These are phyloP conservation scores for Hippolais icterina DNA, from an alignment of 2,113 vertebrate genomes.

Conservation along the genomic window DNA sequence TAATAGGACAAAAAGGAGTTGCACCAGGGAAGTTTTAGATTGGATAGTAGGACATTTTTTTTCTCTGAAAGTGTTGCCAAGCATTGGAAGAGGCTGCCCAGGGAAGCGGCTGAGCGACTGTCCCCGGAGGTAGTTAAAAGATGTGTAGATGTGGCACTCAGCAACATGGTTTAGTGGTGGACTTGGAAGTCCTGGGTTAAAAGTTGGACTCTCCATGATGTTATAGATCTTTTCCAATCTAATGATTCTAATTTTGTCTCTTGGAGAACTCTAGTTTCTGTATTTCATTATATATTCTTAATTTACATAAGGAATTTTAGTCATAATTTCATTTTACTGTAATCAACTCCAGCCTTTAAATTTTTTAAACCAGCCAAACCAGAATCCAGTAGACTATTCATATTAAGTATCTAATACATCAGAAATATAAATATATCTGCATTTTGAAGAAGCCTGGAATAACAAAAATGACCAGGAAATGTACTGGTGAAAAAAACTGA, in stretches of 20 bases:
- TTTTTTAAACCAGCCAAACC: background rate
- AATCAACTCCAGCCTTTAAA: background rate
- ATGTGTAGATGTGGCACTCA: background rate
- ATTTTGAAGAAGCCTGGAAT: background rate
- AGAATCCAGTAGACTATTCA: background rate
- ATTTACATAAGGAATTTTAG: background rate
- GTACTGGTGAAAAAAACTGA: background rate
- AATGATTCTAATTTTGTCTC: background rate
- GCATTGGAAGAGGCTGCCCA: background rate
- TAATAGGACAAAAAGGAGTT: background rate
- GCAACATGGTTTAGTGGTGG: background rate
- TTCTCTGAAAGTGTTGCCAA: background rate
- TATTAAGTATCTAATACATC: background rate
- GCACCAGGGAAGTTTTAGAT: background rate
- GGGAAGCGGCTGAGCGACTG: background rate
- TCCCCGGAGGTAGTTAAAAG: background rate
- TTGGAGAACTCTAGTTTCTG: background rate
- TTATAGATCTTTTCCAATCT: background rate
- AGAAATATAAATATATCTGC: background rate
- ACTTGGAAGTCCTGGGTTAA: background rate
- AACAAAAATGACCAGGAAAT: background rate
- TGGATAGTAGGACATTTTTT: no score
- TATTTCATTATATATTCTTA: background rate
- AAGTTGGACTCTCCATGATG: rapidly evolving
- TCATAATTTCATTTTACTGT: background rate